A percentile compares a stretch with the other conserved stretches of the same genome.
These are phyloP conservation scores for Chouioia cunea DNA, from an alignment of 2,888 invertebrate genomes.

Conservation along the genomic window DNA sequence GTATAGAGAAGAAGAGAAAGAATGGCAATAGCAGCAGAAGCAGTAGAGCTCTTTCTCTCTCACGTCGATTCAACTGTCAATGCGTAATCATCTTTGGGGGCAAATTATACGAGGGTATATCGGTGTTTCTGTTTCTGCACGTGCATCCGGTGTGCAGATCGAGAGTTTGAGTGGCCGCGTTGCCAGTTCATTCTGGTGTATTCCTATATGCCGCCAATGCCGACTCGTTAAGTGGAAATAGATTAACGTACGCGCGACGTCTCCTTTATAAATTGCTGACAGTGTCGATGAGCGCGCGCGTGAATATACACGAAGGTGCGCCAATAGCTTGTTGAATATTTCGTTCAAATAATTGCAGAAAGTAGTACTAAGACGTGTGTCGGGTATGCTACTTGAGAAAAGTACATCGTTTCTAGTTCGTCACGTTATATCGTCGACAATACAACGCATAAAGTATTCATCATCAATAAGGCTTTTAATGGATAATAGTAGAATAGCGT, in stretches of 20 bases:
- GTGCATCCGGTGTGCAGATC: background rate
- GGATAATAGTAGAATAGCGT: no score
- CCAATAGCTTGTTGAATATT: no score
- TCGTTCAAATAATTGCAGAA: no score
- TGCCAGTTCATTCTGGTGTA: background rate
- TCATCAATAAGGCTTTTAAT: no score
- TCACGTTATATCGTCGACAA: no score
- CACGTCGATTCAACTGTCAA: constrained; percentile 12
- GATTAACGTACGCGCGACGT: background rate
- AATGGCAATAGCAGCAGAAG: background rate
- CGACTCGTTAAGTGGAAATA: constrained; percentile 9
- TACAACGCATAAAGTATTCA: no score
- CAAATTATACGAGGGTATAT: constrained; percentile 1
- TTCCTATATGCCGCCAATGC: background rate
- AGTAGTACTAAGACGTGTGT: no score
- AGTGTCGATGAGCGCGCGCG: background rate
- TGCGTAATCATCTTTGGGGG: constrained; percentile 12
- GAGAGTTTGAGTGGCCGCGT: background rate
- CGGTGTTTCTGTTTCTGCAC: background rate
- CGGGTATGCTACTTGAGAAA: no score
- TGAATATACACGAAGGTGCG: no score
- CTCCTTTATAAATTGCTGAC: constrained; percentile 2
- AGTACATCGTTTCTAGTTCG: no score
- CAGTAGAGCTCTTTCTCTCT: background rate
- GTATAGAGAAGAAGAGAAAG: no score